Percentiles rank a stretch among this genome's conserved stretches.
Conservation (phyloP, 1,140 invertebrate species). For the Conopomorpha cramerella region DNA sequence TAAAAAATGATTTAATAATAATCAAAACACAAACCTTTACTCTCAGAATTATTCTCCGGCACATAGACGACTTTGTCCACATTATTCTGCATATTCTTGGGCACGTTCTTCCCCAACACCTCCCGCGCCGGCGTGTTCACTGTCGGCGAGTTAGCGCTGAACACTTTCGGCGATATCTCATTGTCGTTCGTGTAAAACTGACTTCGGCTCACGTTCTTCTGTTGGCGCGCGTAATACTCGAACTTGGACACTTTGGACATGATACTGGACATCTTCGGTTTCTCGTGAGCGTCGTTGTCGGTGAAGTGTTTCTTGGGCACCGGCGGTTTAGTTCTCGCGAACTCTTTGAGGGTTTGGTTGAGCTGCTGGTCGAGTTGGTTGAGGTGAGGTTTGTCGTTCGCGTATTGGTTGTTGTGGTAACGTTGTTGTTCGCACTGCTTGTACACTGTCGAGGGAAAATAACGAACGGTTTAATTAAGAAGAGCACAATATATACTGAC, state of each 20-base stretch:
- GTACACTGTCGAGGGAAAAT: no score
- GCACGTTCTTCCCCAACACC: conserved; percentile 65
- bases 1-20: no score
- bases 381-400: conserved; percentile 36
- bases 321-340: conserved; percentile 48
- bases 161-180: conserved; percentile 75
- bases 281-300: conserved; percentile 45
- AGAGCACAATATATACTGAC: no score
- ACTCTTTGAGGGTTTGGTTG: conserved; percentile 47
- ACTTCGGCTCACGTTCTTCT: conserved; percentile 34
- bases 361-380: conserved; percentile 46
- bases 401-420: conserved; percentile 39
- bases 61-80: conserved; percentile 30
- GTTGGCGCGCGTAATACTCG: conserved; percentile 64
- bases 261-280: conserved; percentile 50
- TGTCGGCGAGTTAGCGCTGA: conserved; percentile 74
- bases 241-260: conserved; percentile 67
- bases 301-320: conserved; percentile 42
- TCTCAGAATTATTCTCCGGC: conserved; percentile 44
- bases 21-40: no score
- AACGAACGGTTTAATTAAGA: no score
- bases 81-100: conserved; percentile 59
- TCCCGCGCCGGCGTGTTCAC: conserved; percentile 80
- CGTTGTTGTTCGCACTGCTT: no score
- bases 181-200: conserved; percentile 41